These are phyloP conservation scores for Epicampocera succincta DNA, from an alignment of 2,888 invertebrate species.

Conservation along the genomic window DNA sequence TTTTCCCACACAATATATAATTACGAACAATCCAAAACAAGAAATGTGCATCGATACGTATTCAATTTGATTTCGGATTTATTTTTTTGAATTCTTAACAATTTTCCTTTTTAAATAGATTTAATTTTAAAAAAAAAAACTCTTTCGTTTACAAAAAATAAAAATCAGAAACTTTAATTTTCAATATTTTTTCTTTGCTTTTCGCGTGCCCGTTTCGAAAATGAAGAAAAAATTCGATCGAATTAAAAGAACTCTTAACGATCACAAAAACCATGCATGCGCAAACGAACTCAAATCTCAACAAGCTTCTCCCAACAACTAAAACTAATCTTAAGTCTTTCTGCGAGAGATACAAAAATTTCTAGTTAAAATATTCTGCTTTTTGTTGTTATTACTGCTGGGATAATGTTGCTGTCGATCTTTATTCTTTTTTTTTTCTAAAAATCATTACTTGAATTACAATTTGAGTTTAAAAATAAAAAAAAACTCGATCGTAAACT, in stretches of 20 bases:
- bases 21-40: conserved; percentile 3
- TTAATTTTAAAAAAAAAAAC: too few species aligned
- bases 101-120: not conserved
- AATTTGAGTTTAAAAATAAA: conserved; percentile 39
- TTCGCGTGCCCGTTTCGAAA: conserved; percentile 27
- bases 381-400: conserved; percentile 28
- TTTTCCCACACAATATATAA: conserved; percentile 45
- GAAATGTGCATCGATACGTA: not conserved
- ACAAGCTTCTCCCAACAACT: conserved; percentile 68
- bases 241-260: conserved; percentile 15
- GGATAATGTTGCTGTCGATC: conserved; percentile 4
- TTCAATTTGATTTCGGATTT: not conserved
- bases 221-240: not conserved
- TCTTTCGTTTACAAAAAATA: not conserved
- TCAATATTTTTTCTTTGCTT: conserved; percentile 3
- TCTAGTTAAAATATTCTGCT: conserved; percentile 48
- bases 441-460: conserved; percentile 50
- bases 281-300: conserved; percentile 63
- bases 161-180: conserved; percentile 37
- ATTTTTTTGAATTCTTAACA: not conserved
- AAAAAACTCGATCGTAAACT: not conserved
- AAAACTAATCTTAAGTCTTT: conserved; percentile 59
- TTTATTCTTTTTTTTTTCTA: conserved; percentile 30
- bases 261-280: conserved; percentile 49
- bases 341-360: conserved; percentile 57